These are phyloP conservation scores for Tympanoctomys barrerae DNA, from an alignment of 2,797 vertebrate genomes.

Conservation along the genomic window DNA sequence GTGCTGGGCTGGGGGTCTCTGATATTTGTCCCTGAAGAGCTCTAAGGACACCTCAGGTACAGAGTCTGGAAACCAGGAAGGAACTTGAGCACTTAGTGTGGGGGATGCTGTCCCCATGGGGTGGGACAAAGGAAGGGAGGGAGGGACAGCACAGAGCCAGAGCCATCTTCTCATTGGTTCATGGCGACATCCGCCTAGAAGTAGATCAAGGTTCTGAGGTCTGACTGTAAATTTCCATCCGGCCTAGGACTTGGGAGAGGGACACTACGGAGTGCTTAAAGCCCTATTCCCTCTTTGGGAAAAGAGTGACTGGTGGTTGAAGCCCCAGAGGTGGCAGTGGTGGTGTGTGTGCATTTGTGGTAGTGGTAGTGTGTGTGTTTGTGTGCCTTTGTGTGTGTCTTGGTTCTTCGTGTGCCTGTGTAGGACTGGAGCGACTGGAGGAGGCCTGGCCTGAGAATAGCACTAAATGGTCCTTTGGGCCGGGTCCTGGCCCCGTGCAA, in stretches of 20 bases:
- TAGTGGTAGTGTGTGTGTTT: background rate
- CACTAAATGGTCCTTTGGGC: no score
- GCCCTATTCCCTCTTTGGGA: background rate
- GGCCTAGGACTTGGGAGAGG: background rate
- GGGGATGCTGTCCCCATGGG: background rate
- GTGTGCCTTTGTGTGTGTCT: background rate
- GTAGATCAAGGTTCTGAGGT: slow-evolving; percentile 24
- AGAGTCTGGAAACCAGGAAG: background rate
- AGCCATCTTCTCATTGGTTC: slow-evolving; percentile 55
- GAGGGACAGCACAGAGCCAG: background rate
- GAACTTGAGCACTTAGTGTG: background rate
- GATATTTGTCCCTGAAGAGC: background rate
- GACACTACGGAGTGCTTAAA: background rate
- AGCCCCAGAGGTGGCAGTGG: accelerated
- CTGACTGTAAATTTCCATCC: slow-evolving; percentile 58
- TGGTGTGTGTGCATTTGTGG: background rate
- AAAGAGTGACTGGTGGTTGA: background rate
- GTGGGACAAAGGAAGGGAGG: background rate
- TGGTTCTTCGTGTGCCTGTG: background rate
- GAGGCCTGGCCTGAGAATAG: background rate
- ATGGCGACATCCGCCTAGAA: background rate
- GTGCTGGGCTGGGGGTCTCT: background rate
- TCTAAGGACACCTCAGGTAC: background rate
- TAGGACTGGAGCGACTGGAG: no score
- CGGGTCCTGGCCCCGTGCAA: background rate